A percentile compares a stretch with the other conserved stretches of the same genome.
phyloP scores from a whole-genome alignment of 2,113 vertebrate genomes.

The Eudorcas thomsonii region DNA sequence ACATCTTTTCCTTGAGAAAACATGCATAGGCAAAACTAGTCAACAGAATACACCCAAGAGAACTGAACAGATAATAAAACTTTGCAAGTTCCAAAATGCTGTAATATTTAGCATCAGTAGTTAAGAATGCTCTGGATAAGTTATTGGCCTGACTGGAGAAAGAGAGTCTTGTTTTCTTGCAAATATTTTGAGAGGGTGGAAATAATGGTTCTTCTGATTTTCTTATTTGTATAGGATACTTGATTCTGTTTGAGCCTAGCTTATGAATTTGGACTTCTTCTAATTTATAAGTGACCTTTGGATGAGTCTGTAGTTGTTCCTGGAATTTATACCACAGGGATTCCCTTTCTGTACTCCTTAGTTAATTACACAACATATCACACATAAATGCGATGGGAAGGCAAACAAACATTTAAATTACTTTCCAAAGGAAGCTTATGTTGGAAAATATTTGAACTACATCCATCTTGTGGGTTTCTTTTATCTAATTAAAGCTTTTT shows the following conservation, averaged over 20 bases:
- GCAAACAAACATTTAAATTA: conserved; percentile 45
- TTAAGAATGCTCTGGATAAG: neutral
- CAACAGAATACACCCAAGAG: neutral
- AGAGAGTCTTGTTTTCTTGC: conserved; percentile 9
- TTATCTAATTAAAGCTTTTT: conserved; percentile 54
- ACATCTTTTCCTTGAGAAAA: neutral
- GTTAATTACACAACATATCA: conserved; percentile 48
- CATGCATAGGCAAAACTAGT: neutral
- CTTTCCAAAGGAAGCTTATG: conserved; percentile 56
- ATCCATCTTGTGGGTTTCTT: conserved; percentile 32
- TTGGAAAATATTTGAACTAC: conserved; percentile 57
- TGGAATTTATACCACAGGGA: conserved; percentile 72
- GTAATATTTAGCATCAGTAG: neutral
- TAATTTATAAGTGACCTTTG: conserved; percentile 67
- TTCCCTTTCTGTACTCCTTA: conserved; percentile 46
- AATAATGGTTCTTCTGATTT: conserved; percentile 49
- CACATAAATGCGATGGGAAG: conserved; percentile 53
- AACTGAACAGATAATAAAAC: neutral
- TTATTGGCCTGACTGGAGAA: conserved; percentile 40
- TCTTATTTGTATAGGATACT: conserved; percentile 53
- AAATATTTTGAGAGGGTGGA: neutral
- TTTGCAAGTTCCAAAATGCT: conserved; percentile 35
- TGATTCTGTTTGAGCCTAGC: conserved; percentile 34
- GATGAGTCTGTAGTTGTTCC: conserved; percentile 60
- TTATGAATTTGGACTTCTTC: conserved; percentile 43